Evolutionary conservation across 1,140 invertebrate species (phyloP), one percentile per base, ranked within the genome.

Genomic region (Listronotus oregonensis): DNA sequence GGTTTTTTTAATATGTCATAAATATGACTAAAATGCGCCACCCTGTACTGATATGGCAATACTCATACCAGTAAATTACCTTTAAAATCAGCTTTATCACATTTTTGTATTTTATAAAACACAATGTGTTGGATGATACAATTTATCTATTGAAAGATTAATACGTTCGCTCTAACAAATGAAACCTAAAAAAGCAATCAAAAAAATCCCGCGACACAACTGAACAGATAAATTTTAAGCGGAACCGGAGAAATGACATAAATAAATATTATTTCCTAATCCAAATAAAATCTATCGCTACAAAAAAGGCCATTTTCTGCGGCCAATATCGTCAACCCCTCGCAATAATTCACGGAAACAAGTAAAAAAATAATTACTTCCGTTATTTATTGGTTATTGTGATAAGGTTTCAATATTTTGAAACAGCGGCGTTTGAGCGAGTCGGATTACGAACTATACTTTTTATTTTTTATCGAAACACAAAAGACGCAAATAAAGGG

Each of bases 381-480:
- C 44, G 43, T 64, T 64, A 64, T 64, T 64, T 64, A 64, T 64
- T 64, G 63, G 63, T 56, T 57, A 64, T 56, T 58, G 63, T 58
- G 63, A 64, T 64, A 64, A 64, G 63, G 63, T 64, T 57, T 64
- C 63, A 57, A 64, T 64, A 64, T 64, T 64, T 64, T 50, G 59
- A 14, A 54, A 34, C 43, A 27, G 49, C 15, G 56, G 44, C 56
- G 40, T 3, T 58, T 47, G 49, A 54, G 37, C 44, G 50, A 18
- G 21, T 39, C 7, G 44, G 61, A 64, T 56, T 64, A 39, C 54
- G 40, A 64, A 42, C 8, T 50, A 39, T 37, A 15, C 32, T 15
- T 8, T 18, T 14, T 60, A 18, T 46, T 64, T 55, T 43, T 64
- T 63, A 59, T 59, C 14, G 56, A 34, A 49, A 49, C 56, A 49